A percentile compares a stretch with the other conserved stretches of the same genome.
Evolutionary conservation across 1,140 invertebrate species (phyloP).

Genomic region (Campoletis sonorensis): DNA sequence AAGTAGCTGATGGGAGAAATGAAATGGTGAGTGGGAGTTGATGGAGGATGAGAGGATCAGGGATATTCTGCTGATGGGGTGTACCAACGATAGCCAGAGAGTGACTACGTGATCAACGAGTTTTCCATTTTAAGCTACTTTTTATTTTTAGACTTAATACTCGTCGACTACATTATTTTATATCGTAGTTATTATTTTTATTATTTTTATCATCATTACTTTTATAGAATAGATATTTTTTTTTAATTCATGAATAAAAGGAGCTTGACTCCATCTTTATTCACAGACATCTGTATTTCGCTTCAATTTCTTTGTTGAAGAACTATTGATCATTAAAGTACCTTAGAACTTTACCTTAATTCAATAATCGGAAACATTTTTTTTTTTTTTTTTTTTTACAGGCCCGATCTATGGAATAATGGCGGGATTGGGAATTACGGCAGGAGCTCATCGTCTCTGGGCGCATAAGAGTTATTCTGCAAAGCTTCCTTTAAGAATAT

Average conservation of each 20-base stretch:
- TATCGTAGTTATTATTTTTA: conserved; percentile 14
- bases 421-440: conserved; percentile 84
- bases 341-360: no score
- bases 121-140: neutral
- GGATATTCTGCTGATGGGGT: conserved; percentile 27
- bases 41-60: neutral
- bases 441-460: conserved; percentile 91
- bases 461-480: conserved; percentile 90
- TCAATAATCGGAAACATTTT: no score
- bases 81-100: neutral
- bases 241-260: no score
- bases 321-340: no score
- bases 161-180: neutral
- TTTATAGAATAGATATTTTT: neutral
- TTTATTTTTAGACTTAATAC: neutral
- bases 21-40: neutral
- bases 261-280: no score
- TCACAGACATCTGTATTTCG: no score
- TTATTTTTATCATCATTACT: neutral
- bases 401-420: conserved; percentile 55
- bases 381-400: conserved; percentile 48
- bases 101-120: conserved; percentile 34
- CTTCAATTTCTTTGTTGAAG: no score
- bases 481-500: conserved; percentile 81
- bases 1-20: conserved; percentile 1